Conservation (phyloP, 1,140 invertebrate species). For the Drosophila ananassae region DNA sequence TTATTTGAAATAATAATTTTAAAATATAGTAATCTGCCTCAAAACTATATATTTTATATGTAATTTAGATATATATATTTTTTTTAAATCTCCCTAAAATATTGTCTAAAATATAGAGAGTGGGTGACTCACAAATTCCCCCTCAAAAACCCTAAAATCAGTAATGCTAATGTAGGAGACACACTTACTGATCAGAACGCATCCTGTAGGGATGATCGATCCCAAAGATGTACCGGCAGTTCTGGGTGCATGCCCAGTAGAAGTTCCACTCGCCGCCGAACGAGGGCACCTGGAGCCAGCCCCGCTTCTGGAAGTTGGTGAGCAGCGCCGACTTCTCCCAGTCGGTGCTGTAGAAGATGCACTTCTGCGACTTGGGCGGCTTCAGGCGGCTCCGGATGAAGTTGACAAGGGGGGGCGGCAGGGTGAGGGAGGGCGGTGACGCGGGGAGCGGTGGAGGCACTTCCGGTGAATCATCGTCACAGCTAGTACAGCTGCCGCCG, state of each 20-base stretch:
- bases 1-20: too few relatives aligned
- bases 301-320: constrained; percentile 59
- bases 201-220: constrained; percentile 73
- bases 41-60: too few relatives aligned
- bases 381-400: constrained; percentile 1
- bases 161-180: too few relatives aligned
- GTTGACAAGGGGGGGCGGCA: neutral
- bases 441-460: neutral
- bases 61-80: too few relatives aligned
- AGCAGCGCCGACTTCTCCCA: constrained; percentile 54
- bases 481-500: neutral
- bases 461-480: constrained; percentile 6
- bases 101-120: too few relatives aligned
- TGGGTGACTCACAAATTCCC: too few relatives aligned
- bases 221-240: constrained; percentile 68
- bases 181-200: constrained; percentile 71
- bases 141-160: too few relatives aligned
- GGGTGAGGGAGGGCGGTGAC: neutral
- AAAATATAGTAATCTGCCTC: neutral
- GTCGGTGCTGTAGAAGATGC: constrained; percentile 59
- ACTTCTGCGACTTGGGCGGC: neutral
- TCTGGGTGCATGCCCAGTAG: constrained; percentile 67
- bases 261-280: constrained; percentile 66
- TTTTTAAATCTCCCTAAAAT: too few relatives aligned
- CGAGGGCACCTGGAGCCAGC: constrained; percentile 58